Evolutionary conservation across 2,888 invertebrate genomes (phyloP).

Genomic region (Nemapogon koenigi): DNA sequence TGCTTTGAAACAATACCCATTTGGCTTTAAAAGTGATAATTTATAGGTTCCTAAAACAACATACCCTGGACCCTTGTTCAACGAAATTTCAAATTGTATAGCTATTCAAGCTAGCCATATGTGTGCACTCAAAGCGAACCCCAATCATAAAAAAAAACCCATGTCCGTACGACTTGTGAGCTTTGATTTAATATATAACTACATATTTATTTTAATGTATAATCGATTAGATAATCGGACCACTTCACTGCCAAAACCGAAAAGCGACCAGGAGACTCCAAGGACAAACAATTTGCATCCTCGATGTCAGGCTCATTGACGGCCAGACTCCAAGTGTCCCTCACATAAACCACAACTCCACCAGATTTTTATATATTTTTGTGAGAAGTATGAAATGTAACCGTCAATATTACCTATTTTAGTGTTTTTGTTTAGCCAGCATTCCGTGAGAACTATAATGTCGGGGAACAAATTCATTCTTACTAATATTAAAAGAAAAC

Average conservation of each 20-base stretch:
- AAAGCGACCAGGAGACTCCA: neutral
- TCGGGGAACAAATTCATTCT: conserved; percentile 1
- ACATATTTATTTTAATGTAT: no score
- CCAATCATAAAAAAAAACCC: no score
- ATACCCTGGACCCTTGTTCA: no score
- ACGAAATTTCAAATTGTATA: no score
- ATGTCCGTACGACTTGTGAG: no score
- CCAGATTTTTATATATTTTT: conserved; percentile 13
- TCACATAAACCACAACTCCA: conserved; percentile 14
- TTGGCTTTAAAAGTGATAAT: no score
- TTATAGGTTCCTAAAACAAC: no score
- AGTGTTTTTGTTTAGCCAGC: conserved; percentile 6
- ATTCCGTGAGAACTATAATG: conserved; percentile 8
- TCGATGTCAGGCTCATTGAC: conserved; percentile 12
- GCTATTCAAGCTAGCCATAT: no score
- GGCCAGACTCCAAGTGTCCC: conserved; percentile 8
- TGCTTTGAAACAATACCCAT: no score
- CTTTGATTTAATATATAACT: no score
- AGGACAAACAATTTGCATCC: conserved; percentile 14
- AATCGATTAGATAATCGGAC: no score
- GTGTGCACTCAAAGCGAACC: no score
- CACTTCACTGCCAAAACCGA: conserved; percentile 6
- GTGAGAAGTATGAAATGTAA: conserved; percentile 8
- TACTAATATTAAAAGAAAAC: conserved; percentile 1
- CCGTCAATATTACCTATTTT: conserved; percentile 11